Conservation (phyloP, 2,888 invertebrate genomes). For the Crocallis elinguaria region DNA sequence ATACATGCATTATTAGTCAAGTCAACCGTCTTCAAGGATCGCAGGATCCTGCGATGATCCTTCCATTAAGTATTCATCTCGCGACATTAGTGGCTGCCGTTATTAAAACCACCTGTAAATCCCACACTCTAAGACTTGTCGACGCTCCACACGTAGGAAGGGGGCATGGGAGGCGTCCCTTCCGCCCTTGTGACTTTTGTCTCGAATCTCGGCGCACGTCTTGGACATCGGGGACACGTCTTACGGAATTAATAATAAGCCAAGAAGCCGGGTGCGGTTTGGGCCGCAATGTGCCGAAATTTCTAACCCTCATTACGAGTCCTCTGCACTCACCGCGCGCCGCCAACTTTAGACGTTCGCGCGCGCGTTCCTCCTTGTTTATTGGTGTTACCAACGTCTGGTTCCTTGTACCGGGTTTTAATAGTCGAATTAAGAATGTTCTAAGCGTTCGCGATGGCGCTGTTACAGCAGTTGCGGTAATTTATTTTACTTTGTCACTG, state of each 20-base stretch:
- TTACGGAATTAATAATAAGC: slow-evolving; percentile 86
- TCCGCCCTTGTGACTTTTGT: slow-evolving; percentile 83
- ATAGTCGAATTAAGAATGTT: slow-evolving; percentile 78
- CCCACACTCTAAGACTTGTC: slow-evolving; percentile 70
- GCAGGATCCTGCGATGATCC: slow-evolving; percentile 63
- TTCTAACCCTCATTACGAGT: slow-evolving; percentile 83
- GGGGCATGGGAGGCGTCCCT: slow-evolving; percentile 61
- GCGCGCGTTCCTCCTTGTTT: slow-evolving; percentile 77
- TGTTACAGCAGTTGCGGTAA: slow-evolving; percentile 45
- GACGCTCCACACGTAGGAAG: slow-evolving; percentile 72
- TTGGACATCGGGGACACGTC: slow-evolving; percentile 85
- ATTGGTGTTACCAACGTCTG: slow-evolving; percentile 79
- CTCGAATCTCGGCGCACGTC: slow-evolving; percentile 84
- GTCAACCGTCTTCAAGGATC: slow-evolving; percentile 61
- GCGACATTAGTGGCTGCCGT: slow-evolving; percentile 80
- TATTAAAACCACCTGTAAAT: slow-evolving; percentile 85
- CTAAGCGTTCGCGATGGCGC: slow-evolving; percentile 55
- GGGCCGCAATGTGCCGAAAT: slow-evolving; percentile 82
- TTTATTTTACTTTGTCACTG: slow-evolving; percentile 51
- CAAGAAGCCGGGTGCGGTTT: slow-evolving; percentile 82
- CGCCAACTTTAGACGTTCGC: slow-evolving; percentile 76
- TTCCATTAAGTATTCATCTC: slow-evolving; percentile 83
- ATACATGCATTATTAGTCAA: slow-evolving; percentile 58
- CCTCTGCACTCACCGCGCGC: slow-evolving; percentile 81
- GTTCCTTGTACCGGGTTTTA: slow-evolving; percentile 74